Evolutionary conservation across 2,113 vertebrate species (phyloP), one percentile per base, ranked within the genome.

Genomic region (Apteryx mantelli): DNA sequence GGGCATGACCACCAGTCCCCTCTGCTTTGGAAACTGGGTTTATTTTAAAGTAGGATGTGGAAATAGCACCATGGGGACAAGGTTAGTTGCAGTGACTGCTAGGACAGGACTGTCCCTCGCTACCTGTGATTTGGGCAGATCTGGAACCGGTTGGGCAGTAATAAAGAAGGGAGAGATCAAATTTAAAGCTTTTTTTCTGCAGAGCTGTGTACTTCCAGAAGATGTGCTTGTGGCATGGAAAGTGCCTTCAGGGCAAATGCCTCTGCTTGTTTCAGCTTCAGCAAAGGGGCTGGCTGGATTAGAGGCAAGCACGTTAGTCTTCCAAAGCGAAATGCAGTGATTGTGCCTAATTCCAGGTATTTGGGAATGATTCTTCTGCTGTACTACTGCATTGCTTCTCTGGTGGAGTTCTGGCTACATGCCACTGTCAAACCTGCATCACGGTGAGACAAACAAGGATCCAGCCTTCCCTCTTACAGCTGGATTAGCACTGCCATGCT

Each of bases 321-420:
- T 55, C 18, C 36, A 40, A 30, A 42, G 28, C 70, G 26, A 86
- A 66, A 63, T 13, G 13, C 38, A 50, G 17, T 22, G 26, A 12
- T 36, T 50, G 20, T 90, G 76, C 36, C 30, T 80, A 34, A 50
- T 73, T 20, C 32, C 38, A 46, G 34, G 9, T 63, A 6, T 87
- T 77, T 77, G 55, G 44, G 60, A 58, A 68, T 44, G 55, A 13
- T 81, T 66, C 2, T 88, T 78, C 38, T 92, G 36, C 2, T 76
- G 0, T 34, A 11, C 13, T 61, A 12, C 38, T 52, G 16, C 13
- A 1, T 20, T 22, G 21, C 3, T 6, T 56, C 22, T 42, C 25
- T 65, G 34, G 36, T 1, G 4, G 53, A 61, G 32, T 42, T 60
- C 24, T 65, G 63, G 34, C 80, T 76, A 0, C 0, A 0, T n/a